Evolutionary conservation across 2,888 invertebrate species (phyloP).

Genomic region (Bimastos eiseni): DNA sequence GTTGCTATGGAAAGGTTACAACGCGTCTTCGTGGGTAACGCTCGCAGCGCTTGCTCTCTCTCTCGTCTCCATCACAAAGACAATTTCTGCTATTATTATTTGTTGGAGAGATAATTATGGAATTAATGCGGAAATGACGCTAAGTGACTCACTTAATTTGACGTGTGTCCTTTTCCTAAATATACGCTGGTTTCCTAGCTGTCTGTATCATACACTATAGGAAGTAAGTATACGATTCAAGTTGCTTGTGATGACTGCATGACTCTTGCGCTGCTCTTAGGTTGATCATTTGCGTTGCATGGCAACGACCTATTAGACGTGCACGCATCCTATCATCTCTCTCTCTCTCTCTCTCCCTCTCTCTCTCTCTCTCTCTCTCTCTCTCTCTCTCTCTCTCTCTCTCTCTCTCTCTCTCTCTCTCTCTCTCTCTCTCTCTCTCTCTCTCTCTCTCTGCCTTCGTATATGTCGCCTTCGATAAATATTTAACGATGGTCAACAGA

Average conservation of each 20-base stretch:
- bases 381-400: too few species aligned
- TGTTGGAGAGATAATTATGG: not conserved
- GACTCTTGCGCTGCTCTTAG: not conserved
- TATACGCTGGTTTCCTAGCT: not conserved
- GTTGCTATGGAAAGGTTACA: too few species aligned
- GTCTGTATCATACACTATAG: not conserved
- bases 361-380: too few species aligned
- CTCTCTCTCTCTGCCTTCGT: not conserved
- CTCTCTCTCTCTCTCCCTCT: too few species aligned
- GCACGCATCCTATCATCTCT: not conserved
- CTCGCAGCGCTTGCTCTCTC: too few species aligned
- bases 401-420: too few species aligned
- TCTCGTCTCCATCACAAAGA: not conserved
- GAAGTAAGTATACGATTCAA: not conserved
- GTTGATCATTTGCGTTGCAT: not conserved
- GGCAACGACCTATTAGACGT: not conserved
- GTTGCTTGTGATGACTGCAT: not conserved
- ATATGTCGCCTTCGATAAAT: not conserved
- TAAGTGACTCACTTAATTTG: not conserved
- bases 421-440: too few species aligned
- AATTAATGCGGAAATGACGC: not conserved
- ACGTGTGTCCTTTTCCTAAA: not conserved
- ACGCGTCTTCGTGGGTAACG: too few species aligned
- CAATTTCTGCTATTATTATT: not conserved
- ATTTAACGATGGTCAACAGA: slow-evolving; percentile 8